Evolutionary conservation across 2,888 invertebrate genomes (phyloP), one percentile per base, ranked within the genome.

Genomic region (Eristalis intricaria): DNA sequence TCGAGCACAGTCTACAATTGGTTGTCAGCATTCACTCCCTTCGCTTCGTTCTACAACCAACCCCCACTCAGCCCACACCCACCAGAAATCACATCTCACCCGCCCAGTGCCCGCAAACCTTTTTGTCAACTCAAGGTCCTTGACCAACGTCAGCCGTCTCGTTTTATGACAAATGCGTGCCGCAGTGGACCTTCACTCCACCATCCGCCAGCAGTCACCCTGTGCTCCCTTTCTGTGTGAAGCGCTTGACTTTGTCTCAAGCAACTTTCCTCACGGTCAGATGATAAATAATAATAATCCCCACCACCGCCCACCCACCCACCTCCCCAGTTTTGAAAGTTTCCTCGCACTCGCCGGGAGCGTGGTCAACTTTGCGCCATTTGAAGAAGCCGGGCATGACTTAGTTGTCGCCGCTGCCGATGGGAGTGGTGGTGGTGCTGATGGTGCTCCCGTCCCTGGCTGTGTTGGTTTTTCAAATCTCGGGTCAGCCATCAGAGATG

Each of bases 211-310:
- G n/a, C n/a, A n/a, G n/a, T n/a, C n/a, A n/a, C n/a, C n/a, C n/a
- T n/a, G n/a, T n/a, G n/a, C n/a, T 32, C 32, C 32, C 32, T 4
- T 4, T 4, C 7, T 32, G 32, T 32, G n/a, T 32, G 32, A 32
- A 32, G 32, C 32, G 1, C 32, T 5, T 50, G 61, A 26, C 69
- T 56, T 65, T 65, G 64, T 29, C 22, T 65, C 40, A 38, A 1
- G 58, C 65, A 78, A 70, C 64, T 78, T 78, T 58, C 8, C 56
- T 26, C 65, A 60, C 65, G 65, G 71, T 71, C 65, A 78, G 26
- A 40, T 71, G 26, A 71, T 43, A 78, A 78, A 70, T 65, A 78
- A 60, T 71, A 65, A 65, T 65, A 64, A n/a, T n/a, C n/a, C 22
- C 26, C 63, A 69, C 8, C 32, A 26, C 68, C 32, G 35, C 56